Evolutionary conservation across 1,140 invertebrate genomes (phyloP).

Genomic region (Drosophila sechellia): DNA sequence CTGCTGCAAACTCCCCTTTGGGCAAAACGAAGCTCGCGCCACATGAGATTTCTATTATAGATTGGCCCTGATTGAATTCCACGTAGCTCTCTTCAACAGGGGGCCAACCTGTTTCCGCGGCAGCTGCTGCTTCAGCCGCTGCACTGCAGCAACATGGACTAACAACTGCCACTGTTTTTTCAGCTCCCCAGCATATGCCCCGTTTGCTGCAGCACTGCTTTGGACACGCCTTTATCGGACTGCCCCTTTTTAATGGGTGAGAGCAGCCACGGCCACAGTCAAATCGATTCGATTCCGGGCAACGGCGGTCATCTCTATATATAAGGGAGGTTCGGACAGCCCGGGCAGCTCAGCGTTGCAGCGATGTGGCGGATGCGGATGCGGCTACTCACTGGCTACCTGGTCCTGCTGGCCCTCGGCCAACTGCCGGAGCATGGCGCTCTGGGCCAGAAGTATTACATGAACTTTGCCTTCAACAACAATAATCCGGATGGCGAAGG

Average conservation of each 20-base stretch:
- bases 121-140: constrained; percentile 15
- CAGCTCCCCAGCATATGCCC: not conserved
- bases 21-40: constrained; percentile 56
- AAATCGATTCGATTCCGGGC: constrained; percentile 68
- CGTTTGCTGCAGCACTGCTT: constrained; percentile 1
- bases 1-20: constrained; percentile 44
- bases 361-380: constrained; percentile 54
- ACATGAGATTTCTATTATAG: constrained; percentile 83
- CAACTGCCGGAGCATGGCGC: constrained; percentile 42
- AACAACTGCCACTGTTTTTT: constrained; percentile 58
- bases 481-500: constrained; percentile 54
- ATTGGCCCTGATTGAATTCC: constrained; percentile 83
- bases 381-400: constrained; percentile 46
- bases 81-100: constrained; percentile 37
- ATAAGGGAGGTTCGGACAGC: constrained; percentile 62
- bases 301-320: constrained; percentile 65
- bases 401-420: constrained; percentile 46
- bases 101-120: constrained; percentile 66
- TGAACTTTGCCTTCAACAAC: constrained; percentile 76
- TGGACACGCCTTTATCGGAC: constrained; percentile 57
- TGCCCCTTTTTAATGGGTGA: constrained; percentile 23
- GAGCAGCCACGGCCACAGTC: constrained; percentile 9
- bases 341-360: constrained; percentile 49
- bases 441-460: constrained; percentile 69
- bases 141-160: constrained; percentile 46